Conservation (phyloP, 2,888 invertebrate species). For the Conops quadrifasciatus region DNA sequence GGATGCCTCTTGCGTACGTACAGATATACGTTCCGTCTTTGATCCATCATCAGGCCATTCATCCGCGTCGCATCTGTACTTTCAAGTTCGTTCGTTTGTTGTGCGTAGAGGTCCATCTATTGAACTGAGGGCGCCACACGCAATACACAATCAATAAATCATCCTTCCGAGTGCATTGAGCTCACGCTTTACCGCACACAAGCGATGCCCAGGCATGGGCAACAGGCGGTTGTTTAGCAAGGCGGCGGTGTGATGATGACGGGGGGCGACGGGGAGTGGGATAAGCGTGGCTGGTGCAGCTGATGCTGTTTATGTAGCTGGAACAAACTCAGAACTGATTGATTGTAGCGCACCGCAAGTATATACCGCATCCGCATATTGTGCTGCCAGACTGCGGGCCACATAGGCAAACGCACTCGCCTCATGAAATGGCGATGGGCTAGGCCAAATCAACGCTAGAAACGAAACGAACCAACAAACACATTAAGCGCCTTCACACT, state of each 20-base stretch:
- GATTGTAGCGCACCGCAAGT: slow-evolving; percentile 11
- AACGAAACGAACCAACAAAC: no score
- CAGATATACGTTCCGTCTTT: neutral
- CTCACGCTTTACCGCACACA: slow-evolving; percentile 9
- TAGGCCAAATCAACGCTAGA: no score
- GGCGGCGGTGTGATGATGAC: neutral
- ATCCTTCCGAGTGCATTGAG: slow-evolving; percentile 19
- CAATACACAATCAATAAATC: slow-evolving; percentile 35
- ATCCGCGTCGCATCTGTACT: neutral
- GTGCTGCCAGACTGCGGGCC: neutral
- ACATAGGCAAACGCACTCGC: neutral
- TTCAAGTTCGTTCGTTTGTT: neutral
- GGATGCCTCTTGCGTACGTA: no score
- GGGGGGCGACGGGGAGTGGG: no score
- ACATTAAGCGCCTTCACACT: no score
- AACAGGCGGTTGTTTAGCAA: neutral
- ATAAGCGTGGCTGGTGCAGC: no score
- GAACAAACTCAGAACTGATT: slow-evolving; percentile 5
- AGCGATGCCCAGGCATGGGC: neutral
- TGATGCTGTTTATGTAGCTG: neutral
- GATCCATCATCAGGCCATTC: neutral
- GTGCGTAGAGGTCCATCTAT: no score
- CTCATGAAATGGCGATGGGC: no score
- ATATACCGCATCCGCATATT: slow-evolving; percentile 21
- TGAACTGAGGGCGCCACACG: neutral